A percentile compares a stretch with the other conserved stretches of the same genome.
Evolutionary conservation across 2,888 invertebrate genomes (phyloP).

Genomic region (Lysandra bellargus): DNA sequence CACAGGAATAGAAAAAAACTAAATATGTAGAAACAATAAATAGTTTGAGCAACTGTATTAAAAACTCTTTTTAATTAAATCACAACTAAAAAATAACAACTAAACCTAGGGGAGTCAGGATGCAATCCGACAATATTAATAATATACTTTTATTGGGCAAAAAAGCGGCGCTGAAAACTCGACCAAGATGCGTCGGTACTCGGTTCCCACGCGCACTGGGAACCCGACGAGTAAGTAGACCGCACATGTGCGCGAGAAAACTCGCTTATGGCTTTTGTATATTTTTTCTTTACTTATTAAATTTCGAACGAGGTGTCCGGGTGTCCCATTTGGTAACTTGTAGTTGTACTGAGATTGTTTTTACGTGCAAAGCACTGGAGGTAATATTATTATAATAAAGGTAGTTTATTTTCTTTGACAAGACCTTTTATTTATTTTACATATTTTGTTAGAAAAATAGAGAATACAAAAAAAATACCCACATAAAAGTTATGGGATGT

Average conservation of each 20-base stretch:
- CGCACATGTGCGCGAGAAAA: conserved; percentile 73
- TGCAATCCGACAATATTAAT: conserved; percentile 45
- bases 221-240: conserved; percentile 50
- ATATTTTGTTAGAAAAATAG: too few species aligned
- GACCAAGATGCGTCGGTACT: conserved; percentile 63
- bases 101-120: background rate
- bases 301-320: conserved; percentile 14
- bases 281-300: conserved; percentile 39
- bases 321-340: conserved; percentile 14
- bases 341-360: conserved; percentile 39
- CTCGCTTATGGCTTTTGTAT: conserved; percentile 45
- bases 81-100: background rate
- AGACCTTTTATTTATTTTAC: too few species aligned
- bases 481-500: too few species aligned
- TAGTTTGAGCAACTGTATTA: too few species aligned
- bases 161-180: conserved; percentile 55
- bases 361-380: background rate
- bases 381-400: background rate
- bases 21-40: too few species aligned
- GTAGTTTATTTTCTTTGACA: too few species aligned
- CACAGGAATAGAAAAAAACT: too few species aligned
- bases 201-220: conserved; percentile 73
- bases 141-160: conserved; percentile 51
- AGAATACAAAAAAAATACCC: too few species aligned
- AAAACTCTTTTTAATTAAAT: background rate